Evolutionary conservation across 2,113 vertebrate species (phyloP), one percentile per base, ranked within the genome.

Genomic region (Tragelaphus strepsiceros): DNA sequence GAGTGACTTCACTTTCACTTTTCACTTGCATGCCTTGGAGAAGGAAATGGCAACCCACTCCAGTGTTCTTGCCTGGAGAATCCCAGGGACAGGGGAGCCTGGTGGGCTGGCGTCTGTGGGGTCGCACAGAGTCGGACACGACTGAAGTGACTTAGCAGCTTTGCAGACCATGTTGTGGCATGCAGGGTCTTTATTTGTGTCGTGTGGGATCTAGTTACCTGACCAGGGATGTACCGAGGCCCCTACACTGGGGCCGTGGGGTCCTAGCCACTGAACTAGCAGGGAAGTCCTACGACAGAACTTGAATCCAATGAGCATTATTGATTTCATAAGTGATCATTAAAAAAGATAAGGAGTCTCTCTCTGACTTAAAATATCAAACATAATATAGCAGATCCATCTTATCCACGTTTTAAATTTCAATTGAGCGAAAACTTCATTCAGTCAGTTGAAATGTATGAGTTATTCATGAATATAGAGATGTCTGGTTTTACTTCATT

Each of bases 361-460:
- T 94, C 5, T 95, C 0, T 71, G 43, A 61, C 67, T 95, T 67
- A 91, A 71, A 93, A 56, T 96, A 88, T 51, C 56, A 94, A 92
- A 51, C 7, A 59, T 53, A 59, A 67, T 80, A 30, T 67, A 59
- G 56, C 46, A 89, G 54, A 71, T 64, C 14, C 17, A 90, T 93
- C 28, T 97, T 7, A 77, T 87, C n/a, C 24, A 59, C 39, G 46
- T 39, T 86, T 91, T 91, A 80, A 56, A 61, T n/a, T 74, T 97
- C 39, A 87, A 62, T n/a, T 89, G 32, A 80, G 56, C 54, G 14
- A 82, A 82, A 12, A 59, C 90, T 96, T 90, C 39, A 87, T 58
- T 90, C n/a, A 97, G 24, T 32, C 26, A 86, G 49, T 64, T 94
- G 81, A 92, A 92, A 80, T 92, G 22, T 91, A 26, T 96, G 49